A percentile compares a stretch with the other conserved stretches of the same genome.
Conservation (phyloP, 2,888 invertebrate species). For the Mantis religiosa region DNA sequence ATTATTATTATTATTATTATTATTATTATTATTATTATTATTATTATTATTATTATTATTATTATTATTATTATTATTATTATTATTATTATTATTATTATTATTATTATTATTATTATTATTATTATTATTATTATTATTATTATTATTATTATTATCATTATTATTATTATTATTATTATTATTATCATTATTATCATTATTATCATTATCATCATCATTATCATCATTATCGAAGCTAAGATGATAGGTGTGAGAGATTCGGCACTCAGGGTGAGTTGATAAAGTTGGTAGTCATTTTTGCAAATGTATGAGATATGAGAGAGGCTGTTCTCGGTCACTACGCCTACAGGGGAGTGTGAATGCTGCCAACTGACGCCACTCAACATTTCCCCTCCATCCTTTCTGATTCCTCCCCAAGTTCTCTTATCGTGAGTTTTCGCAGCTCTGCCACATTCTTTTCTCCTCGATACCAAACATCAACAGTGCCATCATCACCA, state of each 20-base stretch:
- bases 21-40: no score
- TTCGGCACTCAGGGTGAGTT: not conserved
- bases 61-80: no score
- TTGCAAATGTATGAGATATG: not conserved
- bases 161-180: no score
- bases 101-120: no score
- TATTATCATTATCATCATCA: no score
- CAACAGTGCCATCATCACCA: not conserved
- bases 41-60: no score
- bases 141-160: no score
- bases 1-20: no score
- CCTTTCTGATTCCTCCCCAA: not conserved
- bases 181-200: no score
- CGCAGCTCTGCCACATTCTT: not conserved
- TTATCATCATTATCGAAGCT: no score
- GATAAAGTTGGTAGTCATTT: not conserved
- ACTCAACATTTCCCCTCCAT: not conserved
- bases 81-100: no score
- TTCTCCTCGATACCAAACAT: not conserved
- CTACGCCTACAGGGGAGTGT: not conserved
- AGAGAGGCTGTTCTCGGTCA: not conserved
- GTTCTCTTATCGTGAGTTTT: not conserved
- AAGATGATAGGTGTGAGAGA: not conserved
- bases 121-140: no score
- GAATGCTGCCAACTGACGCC: not conserved